Evolutionary conservation across 2,113 vertebrate genomes (phyloP), one percentile per base, ranked within the genome.

Genomic region (Cricetomys ansorgei): DNA sequence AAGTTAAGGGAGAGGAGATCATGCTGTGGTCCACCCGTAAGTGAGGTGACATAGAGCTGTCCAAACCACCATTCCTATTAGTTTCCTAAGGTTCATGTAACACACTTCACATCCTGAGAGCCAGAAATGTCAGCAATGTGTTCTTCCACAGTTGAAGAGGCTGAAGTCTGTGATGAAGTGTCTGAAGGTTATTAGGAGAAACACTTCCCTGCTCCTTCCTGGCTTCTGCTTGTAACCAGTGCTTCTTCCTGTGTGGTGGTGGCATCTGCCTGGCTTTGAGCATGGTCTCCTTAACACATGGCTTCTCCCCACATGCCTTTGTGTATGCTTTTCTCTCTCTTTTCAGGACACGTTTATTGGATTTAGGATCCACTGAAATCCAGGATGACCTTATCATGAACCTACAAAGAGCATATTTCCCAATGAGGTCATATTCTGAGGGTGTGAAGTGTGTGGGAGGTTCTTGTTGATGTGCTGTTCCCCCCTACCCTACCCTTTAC

Each of bases 351-450:
- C 6, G 29, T 10, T 53, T 19, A 3, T 11, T 90, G 23, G 29
- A 69, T 15, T 40, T 55, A 55, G 81, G 76, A 34, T 37, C 34
- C 48, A 4, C 43, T 16, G 8, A 4, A 81, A 59, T 55, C 50
- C 79, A 73, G 73, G n/a, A 23, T 62, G 59, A 62, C 29, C 55
- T 64, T 13, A 62, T 83, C 70, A n/a, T 43, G 34, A 57, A 9
- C 15, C 55, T 65, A 16, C 80, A 45, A 89, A 95, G 92, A 45
- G 8, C 13, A 75, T 90, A 3, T 91, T 87, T 93, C 23, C 70
- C 81, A 87, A 69, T 37, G 69, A 75, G 17, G 37, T 91, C 75
- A 89, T 10, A 57, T 12, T 88, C 70, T 90, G 34, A 75, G 70
- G 31, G n/a, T 85, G 19, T 55, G 16, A 86, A 29, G 11, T 48